Evolutionary conservation across 1,140 invertebrate species (phyloP).

Genomic region (Achroia grisella): DNA sequence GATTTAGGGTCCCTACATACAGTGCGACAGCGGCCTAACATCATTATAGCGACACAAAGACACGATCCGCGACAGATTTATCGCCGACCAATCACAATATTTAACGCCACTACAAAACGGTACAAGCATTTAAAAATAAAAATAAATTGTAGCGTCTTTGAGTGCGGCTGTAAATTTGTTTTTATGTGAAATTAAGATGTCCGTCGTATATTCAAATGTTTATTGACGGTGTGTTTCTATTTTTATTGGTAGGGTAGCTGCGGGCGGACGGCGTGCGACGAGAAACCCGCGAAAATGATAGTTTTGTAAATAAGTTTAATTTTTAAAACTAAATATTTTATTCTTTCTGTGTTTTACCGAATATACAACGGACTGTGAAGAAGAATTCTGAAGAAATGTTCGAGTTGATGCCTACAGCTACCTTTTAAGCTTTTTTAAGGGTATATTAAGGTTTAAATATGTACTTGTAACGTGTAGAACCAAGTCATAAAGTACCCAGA

Average conservation of each 20-base stretch:
- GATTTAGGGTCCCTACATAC: too few species aligned
- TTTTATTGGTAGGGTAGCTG: background rate
- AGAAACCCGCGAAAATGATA: too few species aligned
- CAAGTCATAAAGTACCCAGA: too few species aligned
- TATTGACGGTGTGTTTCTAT: constrained; percentile 18
- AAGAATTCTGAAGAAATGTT: too few species aligned
- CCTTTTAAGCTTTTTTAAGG: too few species aligned
- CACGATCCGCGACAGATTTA: constrained; percentile 34
- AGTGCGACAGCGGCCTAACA: background rate
- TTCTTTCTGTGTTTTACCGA: too few species aligned
- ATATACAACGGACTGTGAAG: too few species aligned
- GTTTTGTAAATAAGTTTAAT: too few species aligned
- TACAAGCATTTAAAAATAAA: constrained; percentile 29
- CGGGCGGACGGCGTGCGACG: background rate
- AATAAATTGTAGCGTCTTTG: constrained; percentile 29
- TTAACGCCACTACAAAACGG: constrained; percentile 35
- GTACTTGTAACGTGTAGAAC: too few species aligned
- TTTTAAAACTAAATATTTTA: too few species aligned
- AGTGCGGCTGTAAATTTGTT: constrained; percentile 21
- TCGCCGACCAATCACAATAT: constrained; percentile 33
- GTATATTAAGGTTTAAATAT: too few species aligned
- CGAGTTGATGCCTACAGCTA: too few species aligned
- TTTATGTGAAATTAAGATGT: constrained; percentile 43
- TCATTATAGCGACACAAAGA: constrained; percentile 3
- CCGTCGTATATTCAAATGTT: constrained; percentile 27